Evolutionary conservation across 2,888 invertebrate genomes (phyloP).

Genomic region (Harpalus rubripes): DNA sequence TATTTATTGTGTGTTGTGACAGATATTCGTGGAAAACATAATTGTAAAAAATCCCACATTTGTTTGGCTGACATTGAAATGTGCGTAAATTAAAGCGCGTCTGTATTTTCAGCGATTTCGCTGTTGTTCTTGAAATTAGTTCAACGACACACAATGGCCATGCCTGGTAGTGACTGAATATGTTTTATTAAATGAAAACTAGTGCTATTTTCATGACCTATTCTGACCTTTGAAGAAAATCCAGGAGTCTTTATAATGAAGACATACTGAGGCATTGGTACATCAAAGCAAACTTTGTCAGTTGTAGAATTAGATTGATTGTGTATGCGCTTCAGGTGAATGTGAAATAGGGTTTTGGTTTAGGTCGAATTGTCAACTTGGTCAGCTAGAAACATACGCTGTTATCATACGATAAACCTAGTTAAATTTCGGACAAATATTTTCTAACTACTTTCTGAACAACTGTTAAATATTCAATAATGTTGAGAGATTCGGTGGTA

Average conservation of each 20-base stretch:
- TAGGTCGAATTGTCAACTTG: not conserved
- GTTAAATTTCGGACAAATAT: no score
- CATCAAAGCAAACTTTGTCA: conserved; percentile 1
- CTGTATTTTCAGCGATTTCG: not conserved
- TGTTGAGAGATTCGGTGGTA: no score
- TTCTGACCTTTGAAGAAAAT: not conserved
- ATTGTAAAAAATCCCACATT: not conserved
- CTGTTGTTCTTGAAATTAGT: not conserved
- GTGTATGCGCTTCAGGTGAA: not conserved
- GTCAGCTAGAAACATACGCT: not conserved
- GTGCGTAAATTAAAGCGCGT: not conserved
- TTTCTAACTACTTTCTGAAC: no score
- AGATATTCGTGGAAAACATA: not conserved
- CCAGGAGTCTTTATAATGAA: not conserved
- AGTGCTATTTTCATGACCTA: not conserved
- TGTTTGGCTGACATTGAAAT: not conserved
- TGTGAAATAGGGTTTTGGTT: not conserved
- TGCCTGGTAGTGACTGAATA: not conserved
- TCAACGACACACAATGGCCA: not conserved
- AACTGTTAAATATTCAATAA: no score
- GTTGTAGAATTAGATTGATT: not conserved
- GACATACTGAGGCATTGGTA: not conserved
- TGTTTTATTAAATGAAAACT: not conserved
- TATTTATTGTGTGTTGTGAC: not conserved
- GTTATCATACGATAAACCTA: not conserved